Conservation (phyloP, 2,888 invertebrate species). For the Caenorhabditis sp. region DNA sequence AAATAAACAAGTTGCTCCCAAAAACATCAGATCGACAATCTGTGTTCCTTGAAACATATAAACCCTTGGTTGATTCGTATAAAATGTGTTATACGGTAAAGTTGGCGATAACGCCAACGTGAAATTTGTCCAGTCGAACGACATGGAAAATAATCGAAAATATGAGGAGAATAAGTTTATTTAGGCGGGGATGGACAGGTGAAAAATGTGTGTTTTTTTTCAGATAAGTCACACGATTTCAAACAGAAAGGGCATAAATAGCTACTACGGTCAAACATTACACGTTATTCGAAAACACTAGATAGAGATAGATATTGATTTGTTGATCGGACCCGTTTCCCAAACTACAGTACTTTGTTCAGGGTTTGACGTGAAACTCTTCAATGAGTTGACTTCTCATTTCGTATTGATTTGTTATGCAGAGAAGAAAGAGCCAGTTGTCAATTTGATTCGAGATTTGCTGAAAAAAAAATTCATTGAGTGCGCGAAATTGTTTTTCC, state of each 20-base stretch:
- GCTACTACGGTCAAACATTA: too few species aligned
- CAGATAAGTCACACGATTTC: not conserved
- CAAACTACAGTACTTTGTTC: too few species aligned
- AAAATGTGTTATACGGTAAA: constrained; percentile 19
- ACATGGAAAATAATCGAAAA: too few species aligned
- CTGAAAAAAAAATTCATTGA: not conserved
- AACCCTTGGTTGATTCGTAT: constrained; percentile 27
- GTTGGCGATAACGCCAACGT: constrained; percentile 26
- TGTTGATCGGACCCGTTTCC: too few species aligned
- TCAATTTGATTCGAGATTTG: not conserved
- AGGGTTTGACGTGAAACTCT: not conserved
- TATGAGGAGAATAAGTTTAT: not conserved
- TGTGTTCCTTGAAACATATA: constrained; percentile 29
- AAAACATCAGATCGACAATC: not conserved
- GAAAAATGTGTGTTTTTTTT: not conserved
- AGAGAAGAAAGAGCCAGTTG: not conserved
- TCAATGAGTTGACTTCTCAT: not conserved
- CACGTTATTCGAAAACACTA: too few species aligned
- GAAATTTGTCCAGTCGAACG: constrained; percentile 27
- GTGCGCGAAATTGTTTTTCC: too few species aligned
- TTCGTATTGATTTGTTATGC: not conserved
- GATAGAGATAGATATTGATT: too few species aligned
- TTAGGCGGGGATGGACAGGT: not conserved
- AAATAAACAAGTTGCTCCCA: not conserved
- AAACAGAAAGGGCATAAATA: too few species aligned